These are phyloP conservation scores for Ophioderma brevispina DNA, from an alignment of 35 echinoderm and acorn worm species.

Conservation along the genomic window DNA sequence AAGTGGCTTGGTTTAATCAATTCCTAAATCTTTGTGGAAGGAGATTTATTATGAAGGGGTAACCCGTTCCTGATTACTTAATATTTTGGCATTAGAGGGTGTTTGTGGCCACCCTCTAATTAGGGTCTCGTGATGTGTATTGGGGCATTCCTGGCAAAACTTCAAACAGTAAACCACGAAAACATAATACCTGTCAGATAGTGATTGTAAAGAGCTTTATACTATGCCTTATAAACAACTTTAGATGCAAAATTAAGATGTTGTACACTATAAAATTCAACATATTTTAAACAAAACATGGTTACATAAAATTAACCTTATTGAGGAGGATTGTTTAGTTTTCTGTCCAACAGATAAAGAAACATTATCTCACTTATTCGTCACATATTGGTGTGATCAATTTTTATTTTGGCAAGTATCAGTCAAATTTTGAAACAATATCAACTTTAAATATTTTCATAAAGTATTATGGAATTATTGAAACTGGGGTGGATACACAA, in stretches of 20 bases:
- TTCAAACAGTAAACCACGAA: not conserved
- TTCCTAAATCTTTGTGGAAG: not conserved
- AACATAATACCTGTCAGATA: not conserved
- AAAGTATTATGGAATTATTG: too few species aligned
- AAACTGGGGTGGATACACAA: too few species aligned
- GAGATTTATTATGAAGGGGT: not conserved
- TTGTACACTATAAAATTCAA: not conserved
- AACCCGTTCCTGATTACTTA: not conserved
- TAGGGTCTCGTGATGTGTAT: not conserved
- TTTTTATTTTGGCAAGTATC: too few species aligned
- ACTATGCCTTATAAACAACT: not conserved
- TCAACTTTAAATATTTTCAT: too few species aligned
- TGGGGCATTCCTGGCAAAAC: not conserved
- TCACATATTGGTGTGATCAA: too few species aligned
- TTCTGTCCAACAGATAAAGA: not conserved
- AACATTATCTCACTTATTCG: too few species aligned
- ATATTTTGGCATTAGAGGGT: not conserved
- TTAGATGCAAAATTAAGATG: not conserved
- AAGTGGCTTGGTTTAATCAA: not conserved
- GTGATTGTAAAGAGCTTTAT: not conserved
- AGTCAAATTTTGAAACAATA: too few species aligned
- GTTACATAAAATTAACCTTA: not conserved
- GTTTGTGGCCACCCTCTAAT: too few species aligned
- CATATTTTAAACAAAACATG: not conserved
- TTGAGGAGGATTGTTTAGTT: not conserved